Evolutionary conservation across 2,888 invertebrate species (phyloP), one percentile per base, ranked within the genome.

Genomic region (Octonoba sinensis): DNA sequence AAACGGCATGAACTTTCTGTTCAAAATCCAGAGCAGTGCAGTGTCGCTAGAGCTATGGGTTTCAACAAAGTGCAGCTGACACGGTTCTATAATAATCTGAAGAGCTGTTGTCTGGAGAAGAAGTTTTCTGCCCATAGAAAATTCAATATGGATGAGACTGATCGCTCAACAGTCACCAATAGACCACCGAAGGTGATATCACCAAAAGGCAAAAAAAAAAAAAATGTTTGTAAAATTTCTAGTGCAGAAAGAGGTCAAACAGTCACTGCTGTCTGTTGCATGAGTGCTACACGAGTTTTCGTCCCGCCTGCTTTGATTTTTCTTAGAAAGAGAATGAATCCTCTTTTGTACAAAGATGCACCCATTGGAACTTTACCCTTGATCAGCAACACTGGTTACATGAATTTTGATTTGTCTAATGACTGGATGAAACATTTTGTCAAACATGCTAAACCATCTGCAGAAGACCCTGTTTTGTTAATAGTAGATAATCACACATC

Each of bases 401-500:
- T 54, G 54, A 54, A 54, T 54, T 54, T 20, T 27, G 83, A 62
- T n/a, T n/a, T n/a, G n/a, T n/a, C n/a, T n/a, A n/a, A n/a, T n/a
- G n/a, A n/a, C n/a, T n/a, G n/a, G n/a, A n/a, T n/a, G n/a, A n/a
- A n/a, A n/a, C n/a, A n/a, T n/a, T n/a, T n/a, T n/a, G n/a, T n/a
- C n/a, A n/a, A n/a, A n/a, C n/a, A 46, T 47, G 47, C 47, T 47
- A 47, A 47, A 47, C 47, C 47, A 15, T 47, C 47, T 47, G 47
- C 47, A n/a, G n/a, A n/a, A n/a, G n/a, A n/a, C n/a, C n/a, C n/a
- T n/a, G n/a, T n/a, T n/a, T 18, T 54, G n/a, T 54, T 54, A 54
- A 54, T 54, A 54, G 11, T 16, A 54, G 54, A 54, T 54, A 54
- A 54, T 54, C 54, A 54, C 54, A 54, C 54, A 54, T 87, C 16